A percentile compares a stretch with the other conserved stretches of the same genome.
Conservation (phyloP, 2,888 invertebrate genomes). For the Polymixis flavicincta region DNA sequence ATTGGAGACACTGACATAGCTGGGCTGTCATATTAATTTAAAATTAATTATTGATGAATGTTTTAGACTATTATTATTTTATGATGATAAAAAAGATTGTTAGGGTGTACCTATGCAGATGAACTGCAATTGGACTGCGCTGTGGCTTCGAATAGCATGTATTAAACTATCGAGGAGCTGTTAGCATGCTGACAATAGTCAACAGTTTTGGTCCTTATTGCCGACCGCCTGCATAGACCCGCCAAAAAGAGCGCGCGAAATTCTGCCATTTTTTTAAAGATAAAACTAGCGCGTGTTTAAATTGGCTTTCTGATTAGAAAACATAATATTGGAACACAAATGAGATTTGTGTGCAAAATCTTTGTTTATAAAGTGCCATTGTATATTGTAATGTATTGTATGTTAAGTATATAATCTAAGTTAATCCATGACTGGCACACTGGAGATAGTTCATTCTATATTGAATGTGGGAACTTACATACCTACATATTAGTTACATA, state of each 20-base stretch:
- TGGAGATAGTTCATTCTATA: conserved; percentile 59
- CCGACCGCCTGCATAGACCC: neutral
- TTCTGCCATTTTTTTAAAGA: conserved; percentile 11
- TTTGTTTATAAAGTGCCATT: conserved; percentile 67
- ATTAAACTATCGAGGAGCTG: neutral
- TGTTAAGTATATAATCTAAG: conserved; percentile 60
- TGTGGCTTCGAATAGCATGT: neutral
- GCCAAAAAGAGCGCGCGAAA: neutral
- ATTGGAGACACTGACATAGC: conserved; percentile 44
- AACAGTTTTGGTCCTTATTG: neutral
- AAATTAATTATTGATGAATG: conserved; percentile 37
- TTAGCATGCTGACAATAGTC: neutral
- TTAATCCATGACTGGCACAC: conserved; percentile 72
- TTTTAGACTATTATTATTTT: conserved; percentile 39
- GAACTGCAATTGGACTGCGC: neutral
- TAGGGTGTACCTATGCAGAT: neutral
- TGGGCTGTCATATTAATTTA: conserved; percentile 33
- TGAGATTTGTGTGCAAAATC: conserved; percentile 57
- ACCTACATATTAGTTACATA: conserved; percentile 14
- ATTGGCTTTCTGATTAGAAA: conserved; percentile 32
- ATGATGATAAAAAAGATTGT: conserved; percentile 2
- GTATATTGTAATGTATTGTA: conserved; percentile 64
- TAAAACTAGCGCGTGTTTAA: conserved; percentile 3
- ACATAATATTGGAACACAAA: conserved; percentile 52
- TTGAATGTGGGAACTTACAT: conserved; percentile 28